These are phyloP conservation scores for Pissodes strobi DNA, from an alignment of 1,140 invertebrate species.

Conservation along the genomic window DNA sequence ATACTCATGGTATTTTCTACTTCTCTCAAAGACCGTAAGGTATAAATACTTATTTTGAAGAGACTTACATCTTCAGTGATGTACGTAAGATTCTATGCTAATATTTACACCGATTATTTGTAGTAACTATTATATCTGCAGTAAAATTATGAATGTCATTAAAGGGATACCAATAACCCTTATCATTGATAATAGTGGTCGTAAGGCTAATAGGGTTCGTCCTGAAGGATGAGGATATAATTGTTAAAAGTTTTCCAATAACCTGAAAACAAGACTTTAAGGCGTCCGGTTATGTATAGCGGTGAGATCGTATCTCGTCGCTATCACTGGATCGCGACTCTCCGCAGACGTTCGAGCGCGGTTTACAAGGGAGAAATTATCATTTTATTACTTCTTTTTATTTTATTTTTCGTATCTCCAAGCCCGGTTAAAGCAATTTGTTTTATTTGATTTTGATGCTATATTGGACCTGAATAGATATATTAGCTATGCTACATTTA, in stretches of 20 bases:
- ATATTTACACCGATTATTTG: too few relatives aligned
- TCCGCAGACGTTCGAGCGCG: conserved; percentile 25
- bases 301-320: conserved; percentile 28
- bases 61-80: too few relatives aligned
- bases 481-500: too few relatives aligned
- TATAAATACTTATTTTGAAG: too few relatives aligned
- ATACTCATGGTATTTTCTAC: too few relatives aligned
- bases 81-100: too few relatives aligned
- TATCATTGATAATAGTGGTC: conserved; percentile 15
- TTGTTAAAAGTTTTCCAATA: conserved; percentile 35
- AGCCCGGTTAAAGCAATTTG: not conserved
- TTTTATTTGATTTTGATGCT: not conserved
- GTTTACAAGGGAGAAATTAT: conserved; percentile 34
- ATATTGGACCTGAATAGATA: too few relatives aligned
- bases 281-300: conserved; percentile 36
- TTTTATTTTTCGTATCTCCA: conserved; percentile 11
- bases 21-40: too few relatives aligned
- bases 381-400: conserved; percentile 30
- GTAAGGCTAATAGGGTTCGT: conserved; percentile 22
- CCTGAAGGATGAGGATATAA: conserved; percentile 30
- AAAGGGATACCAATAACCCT: not conserved
- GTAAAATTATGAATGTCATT: too few relatives aligned
- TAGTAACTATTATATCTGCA: too few relatives aligned
- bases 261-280: conserved; percentile 34
- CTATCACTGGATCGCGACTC: conserved; percentile 29